Evolutionary conservation across 2,888 invertebrate genomes (phyloP), one percentile per base, ranked within the genome.

Genomic region (Drosophila infuscata): DNA sequence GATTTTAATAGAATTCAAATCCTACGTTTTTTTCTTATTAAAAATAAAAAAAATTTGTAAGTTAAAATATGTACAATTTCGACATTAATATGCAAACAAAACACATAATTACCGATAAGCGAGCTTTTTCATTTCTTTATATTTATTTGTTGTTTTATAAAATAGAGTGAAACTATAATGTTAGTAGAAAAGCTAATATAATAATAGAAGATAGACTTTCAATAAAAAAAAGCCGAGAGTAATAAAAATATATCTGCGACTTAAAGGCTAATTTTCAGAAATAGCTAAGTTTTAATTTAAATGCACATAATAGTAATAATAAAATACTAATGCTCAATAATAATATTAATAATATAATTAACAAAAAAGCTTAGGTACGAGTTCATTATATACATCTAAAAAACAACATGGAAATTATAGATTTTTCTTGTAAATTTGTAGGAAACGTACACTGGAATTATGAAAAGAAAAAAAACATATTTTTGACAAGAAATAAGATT

Each of bases 11-110:
- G 20, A 46, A 15, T 12, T 7, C 7, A 46, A 3, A 12, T 43
- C 11, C 1, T 0, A 20, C 0, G 3, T 3, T 20, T 3, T 5
- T 12, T 3, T 12, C 0, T 12, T 12, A 20, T 12, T 20, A 12
- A 1, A 20, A 20, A 12, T 12, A 15, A 20, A 25, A 3, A 0
- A 15, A 20, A 15, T 15, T 12, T 1, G n/a, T 20, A 11, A 6
- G 11, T 3, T n/a, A 11, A 43, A 20, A 43, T 43, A 43, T 5
- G 41, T 11, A n/a, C 9, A 43, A 11, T 43, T 43, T 43, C n/a
- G 11, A n/a, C 7, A 46, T 25, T 25, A 25, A 25, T 1, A 46
- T 7, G 1, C 2, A n/a, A 12, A 20, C 1, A 7, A 20, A 43
- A 12, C 20, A 0, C 6, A 20, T 1, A 17, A 17, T 17, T 17